phyloP scores from a whole-genome alignment of 2,797 vertebrate species.

The Otus scops region DNA sequence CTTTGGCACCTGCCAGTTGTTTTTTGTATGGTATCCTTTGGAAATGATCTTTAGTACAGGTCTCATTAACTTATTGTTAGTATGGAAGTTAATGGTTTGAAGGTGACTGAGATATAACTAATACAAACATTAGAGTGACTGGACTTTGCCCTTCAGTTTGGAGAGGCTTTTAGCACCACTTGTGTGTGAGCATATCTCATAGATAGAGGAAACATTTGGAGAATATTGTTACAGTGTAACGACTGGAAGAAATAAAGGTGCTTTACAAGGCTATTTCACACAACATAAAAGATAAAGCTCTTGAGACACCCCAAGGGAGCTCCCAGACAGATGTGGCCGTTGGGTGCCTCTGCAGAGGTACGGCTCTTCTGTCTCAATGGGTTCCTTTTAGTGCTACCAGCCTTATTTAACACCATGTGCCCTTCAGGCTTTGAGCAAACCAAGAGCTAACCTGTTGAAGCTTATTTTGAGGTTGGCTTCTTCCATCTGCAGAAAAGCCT shows the following conservation, averaged over 20 bases:
- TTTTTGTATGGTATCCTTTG: background rate
- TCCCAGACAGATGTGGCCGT: background rate
- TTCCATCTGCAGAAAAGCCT: background rate
- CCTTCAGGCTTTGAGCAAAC: background rate
- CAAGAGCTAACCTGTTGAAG: background rate
- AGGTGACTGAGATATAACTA: background rate
- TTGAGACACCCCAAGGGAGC: background rate
- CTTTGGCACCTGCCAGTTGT: background rate
- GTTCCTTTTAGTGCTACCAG: background rate
- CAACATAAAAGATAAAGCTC: background rate
- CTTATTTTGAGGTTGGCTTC: background rate
- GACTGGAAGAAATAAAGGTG: background rate
- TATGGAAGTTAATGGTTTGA: background rate
- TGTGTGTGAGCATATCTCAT: background rate
- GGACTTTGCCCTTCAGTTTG: background rate
- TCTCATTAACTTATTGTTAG: background rate
- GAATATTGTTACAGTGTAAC: background rate
- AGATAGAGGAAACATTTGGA: background rate
- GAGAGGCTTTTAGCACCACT: background rate
- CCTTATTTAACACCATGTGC: fast-evolving
- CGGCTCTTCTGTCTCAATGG: fast-evolving
- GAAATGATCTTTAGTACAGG: background rate
- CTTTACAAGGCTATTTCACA: background rate
- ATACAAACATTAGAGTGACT: background rate
- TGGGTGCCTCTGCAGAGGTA: background rate